Percentiles rank a stretch among this genome's conserved stretches.
phyloP scores from a whole-genome alignment of 1,140 invertebrate genomes.

The Melitaea cinxia region DNA sequence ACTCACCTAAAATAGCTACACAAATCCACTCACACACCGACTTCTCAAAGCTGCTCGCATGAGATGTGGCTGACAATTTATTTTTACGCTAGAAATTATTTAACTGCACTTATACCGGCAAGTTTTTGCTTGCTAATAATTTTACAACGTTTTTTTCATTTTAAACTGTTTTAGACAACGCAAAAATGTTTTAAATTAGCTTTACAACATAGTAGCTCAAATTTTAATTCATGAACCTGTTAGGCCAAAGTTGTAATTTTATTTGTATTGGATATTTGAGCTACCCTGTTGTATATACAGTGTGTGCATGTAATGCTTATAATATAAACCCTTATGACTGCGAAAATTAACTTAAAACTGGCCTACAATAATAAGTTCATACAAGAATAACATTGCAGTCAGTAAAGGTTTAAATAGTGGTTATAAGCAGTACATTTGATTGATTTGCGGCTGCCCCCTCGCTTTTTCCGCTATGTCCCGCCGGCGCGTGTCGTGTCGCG shows the following conservation, averaged over 20 bases:
- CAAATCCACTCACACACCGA: not conserved
- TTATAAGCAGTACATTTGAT: slow-evolving; percentile 8
- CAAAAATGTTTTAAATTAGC: slow-evolving; percentile 1
- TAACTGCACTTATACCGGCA: slow-evolving; percentile 3
- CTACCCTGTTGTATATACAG: not conserved
- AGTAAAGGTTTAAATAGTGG: not conserved
- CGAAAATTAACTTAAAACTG: too few species aligned
- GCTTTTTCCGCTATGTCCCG: slow-evolving; percentile 15
- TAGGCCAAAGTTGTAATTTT: not conserved
- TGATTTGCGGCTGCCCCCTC: slow-evolving; percentile 23
- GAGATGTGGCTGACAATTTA: slow-evolving; percentile 14
- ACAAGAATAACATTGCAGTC: not conserved
- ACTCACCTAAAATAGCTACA: not conserved
- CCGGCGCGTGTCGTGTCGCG: slow-evolving; percentile 8
- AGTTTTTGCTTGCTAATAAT: not conserved
- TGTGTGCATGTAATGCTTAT: not conserved
- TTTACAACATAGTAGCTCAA: slow-evolving; percentile 3
- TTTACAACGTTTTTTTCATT: not conserved
- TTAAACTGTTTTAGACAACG: not conserved
- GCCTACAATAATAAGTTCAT: too few species aligned
- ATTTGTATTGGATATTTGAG: not conserved
- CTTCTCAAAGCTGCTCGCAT: slow-evolving; percentile 4
- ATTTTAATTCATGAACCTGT: not conserved
- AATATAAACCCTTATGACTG: too few species aligned
- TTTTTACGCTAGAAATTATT: slow-evolving; percentile 7